Conservation (phyloP, 1,140 invertebrate species). For the Drosophila pachea region DNA sequence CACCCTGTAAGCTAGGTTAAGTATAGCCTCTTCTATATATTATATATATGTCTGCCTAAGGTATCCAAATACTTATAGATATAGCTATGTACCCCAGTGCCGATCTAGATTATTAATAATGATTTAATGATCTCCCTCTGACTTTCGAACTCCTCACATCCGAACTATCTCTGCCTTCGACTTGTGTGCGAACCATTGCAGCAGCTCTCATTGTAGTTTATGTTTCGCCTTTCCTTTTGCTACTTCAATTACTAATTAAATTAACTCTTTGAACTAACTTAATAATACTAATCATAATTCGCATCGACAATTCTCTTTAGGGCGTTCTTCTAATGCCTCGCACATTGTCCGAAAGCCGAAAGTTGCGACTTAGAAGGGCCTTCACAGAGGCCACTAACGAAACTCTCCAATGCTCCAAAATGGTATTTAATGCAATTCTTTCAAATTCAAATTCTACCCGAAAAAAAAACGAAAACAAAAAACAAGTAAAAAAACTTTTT, state of each 20-base stretch:
- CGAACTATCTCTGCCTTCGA: no score
- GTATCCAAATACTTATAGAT: no score
- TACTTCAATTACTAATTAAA: slow-evolving; percentile 27
- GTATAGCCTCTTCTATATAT: no score
- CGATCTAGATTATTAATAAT: no score
- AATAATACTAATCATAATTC: slow-evolving; percentile 74
- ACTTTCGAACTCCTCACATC: no score
- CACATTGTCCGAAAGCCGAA: slow-evolving; percentile 90
- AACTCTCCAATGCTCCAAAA: slow-evolving; percentile 91
- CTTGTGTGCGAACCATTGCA: neutral
- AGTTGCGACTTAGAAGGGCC: slow-evolving; percentile 88
- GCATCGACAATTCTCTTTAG: slow-evolving; percentile 80
- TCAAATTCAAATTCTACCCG: slow-evolving; percentile 13
- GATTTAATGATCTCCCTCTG: no score
- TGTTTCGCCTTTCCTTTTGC: neutral
- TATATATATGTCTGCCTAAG: no score
- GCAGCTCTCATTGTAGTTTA: neutral
- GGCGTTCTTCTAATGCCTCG: slow-evolving; percentile 92
- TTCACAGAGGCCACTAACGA: slow-evolving; percentile 93
- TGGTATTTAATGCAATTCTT: slow-evolving; percentile 82
- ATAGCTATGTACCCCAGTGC: no score
- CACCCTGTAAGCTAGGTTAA: no score
- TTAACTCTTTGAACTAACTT: slow-evolving; percentile 42
- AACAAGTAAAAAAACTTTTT: slow-evolving; percentile 9
- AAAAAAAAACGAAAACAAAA: slow-evolving; percentile 28